phyloP scores from a whole-genome alignment of 2,797 vertebrate genomes.

The Propithecus perrieri region DNA sequence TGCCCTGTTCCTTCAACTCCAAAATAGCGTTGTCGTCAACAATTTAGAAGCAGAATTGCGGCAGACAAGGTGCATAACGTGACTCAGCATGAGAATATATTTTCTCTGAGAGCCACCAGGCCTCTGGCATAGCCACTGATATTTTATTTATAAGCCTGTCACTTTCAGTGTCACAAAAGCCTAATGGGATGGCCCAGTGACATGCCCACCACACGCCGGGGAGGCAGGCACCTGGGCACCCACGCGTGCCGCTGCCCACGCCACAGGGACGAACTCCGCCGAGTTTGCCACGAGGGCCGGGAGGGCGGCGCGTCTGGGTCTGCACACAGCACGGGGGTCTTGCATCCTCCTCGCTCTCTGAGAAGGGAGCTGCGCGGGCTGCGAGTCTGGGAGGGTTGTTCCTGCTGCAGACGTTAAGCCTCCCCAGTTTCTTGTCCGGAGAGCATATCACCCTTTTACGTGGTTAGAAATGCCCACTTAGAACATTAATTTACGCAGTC shows the following conservation, averaged over 20 bases:
- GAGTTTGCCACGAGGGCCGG: neutral
- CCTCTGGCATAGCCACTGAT: neutral
- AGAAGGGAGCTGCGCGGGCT: accelerated
- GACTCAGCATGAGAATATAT: neutral
- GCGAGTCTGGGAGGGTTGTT: accelerated
- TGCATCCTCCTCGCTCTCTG: accelerated
- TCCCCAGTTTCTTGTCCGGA: neutral
- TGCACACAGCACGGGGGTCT: neutral
- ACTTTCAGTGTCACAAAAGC: neutral
- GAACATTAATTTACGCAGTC: neutral
- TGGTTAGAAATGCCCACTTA: neutral
- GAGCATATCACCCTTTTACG: accelerated
- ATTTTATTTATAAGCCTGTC: slow-evolving; percentile 53
- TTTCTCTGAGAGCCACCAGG: neutral
- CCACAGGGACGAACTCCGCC: neutral
- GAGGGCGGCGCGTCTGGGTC: accelerated
- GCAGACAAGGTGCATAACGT: neutral
- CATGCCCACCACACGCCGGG: accelerated
- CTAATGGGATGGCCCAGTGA: neutral
- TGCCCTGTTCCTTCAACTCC: neutral
- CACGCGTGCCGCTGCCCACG: accelerated
- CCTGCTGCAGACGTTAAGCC: accelerated
- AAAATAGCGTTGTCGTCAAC: neutral
- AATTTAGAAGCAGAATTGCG: neutral
- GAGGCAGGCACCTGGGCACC: too few species aligned